A percentile compares a stretch with the other conserved stretches of the same genome.
phyloP scores from a whole-genome alignment of 2,888 invertebrate species.

The Volucella zonaria region DNA sequence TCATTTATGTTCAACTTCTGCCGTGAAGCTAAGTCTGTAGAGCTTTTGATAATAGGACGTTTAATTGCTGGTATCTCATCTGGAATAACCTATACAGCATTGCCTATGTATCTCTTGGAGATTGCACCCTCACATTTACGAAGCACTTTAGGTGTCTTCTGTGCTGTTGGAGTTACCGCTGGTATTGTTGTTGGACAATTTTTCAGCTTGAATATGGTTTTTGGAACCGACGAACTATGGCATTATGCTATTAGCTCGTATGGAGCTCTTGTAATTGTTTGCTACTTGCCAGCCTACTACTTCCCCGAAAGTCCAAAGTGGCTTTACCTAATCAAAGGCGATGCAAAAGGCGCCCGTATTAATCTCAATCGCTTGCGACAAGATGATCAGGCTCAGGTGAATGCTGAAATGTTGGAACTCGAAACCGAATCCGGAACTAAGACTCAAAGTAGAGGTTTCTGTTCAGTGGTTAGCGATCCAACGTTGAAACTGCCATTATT shows the following conservation, averaged over 20 bases:
- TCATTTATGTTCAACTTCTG: conserved; percentile 87
- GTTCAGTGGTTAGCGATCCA: conserved; percentile 84
- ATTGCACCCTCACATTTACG: conserved; percentile 89
- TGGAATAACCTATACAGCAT: conserved; percentile 91
- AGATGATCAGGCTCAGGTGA: conserved; percentile 75
- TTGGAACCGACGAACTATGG: conserved; percentile 87
- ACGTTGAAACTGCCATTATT: conserved; percentile 87
- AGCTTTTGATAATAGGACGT: conserved; percentile 90
- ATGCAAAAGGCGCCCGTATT: conserved; percentile 85
- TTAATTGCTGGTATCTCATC: conserved; percentile 89
- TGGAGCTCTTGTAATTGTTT: conserved; percentile 87
- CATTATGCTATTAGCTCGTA: conserved; percentile 89
- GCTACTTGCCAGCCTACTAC: conserved; percentile 85
- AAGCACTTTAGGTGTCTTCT: conserved; percentile 91
- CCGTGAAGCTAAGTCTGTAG: conserved; percentile 87
- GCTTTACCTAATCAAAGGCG: conserved; percentile 87
- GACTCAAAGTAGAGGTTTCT: conserved; percentile 84
- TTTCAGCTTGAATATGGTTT: conserved; percentile 77
- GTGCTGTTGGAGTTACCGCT: conserved; percentile 84
- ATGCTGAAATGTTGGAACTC: conserved; percentile 85
- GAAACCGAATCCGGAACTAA: conserved; percentile 82
- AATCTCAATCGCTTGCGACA: conserved; percentile 75
- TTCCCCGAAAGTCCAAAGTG: conserved; percentile 95
- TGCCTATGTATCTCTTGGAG: conserved; percentile 95
- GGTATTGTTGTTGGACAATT: conserved; percentile 80